Percentiles rank a stretch among this genome's conserved stretches.
phyloP scores from a whole-genome alignment of 2,113 vertebrate genomes.

The Lagopus leucura region DNA sequence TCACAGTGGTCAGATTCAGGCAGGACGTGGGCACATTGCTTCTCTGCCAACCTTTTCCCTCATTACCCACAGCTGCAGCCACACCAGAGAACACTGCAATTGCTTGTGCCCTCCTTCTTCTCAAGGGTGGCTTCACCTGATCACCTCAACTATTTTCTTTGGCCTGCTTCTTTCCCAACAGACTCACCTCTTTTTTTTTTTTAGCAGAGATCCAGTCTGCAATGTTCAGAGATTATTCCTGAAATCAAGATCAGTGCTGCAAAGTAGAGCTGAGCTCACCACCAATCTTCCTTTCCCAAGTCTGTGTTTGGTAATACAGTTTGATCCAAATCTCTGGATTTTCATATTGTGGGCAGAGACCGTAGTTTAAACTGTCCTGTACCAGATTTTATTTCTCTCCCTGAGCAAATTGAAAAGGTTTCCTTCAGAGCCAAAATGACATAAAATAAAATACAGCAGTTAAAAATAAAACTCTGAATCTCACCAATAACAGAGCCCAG shows the following conservation, averaged over 20 bases:
- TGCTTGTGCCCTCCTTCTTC: not conserved
- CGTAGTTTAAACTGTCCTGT: not conserved
- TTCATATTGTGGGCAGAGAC: not conserved
- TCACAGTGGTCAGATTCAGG: not conserved
- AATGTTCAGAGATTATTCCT: not conserved
- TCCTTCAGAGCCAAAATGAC: not conserved
- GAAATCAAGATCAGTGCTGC: accelerated
- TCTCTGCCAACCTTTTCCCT: not conserved
- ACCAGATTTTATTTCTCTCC: not conserved
- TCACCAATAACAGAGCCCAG: not conserved
- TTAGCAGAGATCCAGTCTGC: not conserved
- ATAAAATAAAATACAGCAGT: not conserved
- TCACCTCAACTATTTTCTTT: accelerated
- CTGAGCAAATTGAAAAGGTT: not conserved
- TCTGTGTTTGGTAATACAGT: not conserved
- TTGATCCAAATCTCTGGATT: not conserved
- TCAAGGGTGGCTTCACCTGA: accelerated
- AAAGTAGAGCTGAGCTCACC: not conserved
- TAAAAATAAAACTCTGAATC: conserved; percentile 28
- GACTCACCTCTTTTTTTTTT: not conserved
- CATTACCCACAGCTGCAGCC: accelerated
- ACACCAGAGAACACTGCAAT: accelerated
- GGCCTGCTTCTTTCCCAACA: not conserved
- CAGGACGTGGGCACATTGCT: not conserved
- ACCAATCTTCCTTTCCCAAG: not conserved